Percentiles rank a stretch among this genome's conserved stretches.
phyloP scores from a whole-genome alignment of 2,113 vertebrate species.

The Xenopus tropicalis region UCB_Xtro_10.0 CM004450.2:122265001-122265500 shows the following conservation, averaged over 20 bases:
- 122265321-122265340: no score
- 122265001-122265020: not conserved
- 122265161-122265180: not conserved
- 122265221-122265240: not conserved
- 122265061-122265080: not conserved
- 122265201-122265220: not conserved
- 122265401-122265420: no score
- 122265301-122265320: not conserved
- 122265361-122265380: no score
- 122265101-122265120: not conserved
- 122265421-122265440: no score
- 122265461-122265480: no score
- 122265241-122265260: not conserved
- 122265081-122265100: not conserved
- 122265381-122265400: no score
- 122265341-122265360: no score
- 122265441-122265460: no score
- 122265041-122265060: not conserved
- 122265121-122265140: not conserved
- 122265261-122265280: not conserved
- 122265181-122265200: not conserved
- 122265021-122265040: not conserved
- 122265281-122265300: not conserved
- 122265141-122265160: not conserved
- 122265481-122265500: no score